Base-by-base conservation (phyloP, 1,140 invertebrate genomes). In the Orchestia grillus region DNA sequence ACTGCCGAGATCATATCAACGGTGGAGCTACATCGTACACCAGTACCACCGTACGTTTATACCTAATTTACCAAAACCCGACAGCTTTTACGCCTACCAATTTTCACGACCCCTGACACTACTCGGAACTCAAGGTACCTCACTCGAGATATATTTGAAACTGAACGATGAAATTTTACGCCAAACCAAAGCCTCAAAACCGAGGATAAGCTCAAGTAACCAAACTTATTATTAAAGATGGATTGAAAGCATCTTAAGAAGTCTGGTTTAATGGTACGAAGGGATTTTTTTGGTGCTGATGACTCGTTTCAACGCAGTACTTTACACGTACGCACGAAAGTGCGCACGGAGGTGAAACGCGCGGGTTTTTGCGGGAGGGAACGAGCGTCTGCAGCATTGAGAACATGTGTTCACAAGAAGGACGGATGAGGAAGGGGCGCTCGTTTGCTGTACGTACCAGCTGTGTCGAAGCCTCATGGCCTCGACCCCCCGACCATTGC, bases 401-500 rank as follows among this genome's bases (percentile, higher is more conserved):
- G 88, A 90, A 90, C 88, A 90, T 90, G 88, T 90, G 88, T 90
- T 90, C 43, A 4, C 8, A 36, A 36, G 88, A 90, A 44, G 6
- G 88, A 90, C 4, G 36, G 88, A 41, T 36, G 88, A 41, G 43
- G 88, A 90, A 41, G 88, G 88, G 43, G 41, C 88, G 43, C 41
- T 90, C 87, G 87, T 36, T 87, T 8, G n/a, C 41, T 42, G 88
- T 90, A 36, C 41, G 88, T 15, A 90, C 88, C 88, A 90, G 88
- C 88, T 90, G 88, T 90, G 88, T 28, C 4, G 88, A 15, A 90
- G 87, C 41, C 8, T 3, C 41, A 11, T 44, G 88, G 88, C 88
- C 88, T 90, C 88, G 88, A 90, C 88, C 88, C 88, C n/a, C 36
- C 28, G 43, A 15, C 88, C 28, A 41, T 90, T 90, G 88, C 88